These are phyloP conservation scores for Linurgus olivaceus DNA, from an alignment of 2,797 vertebrate species.

Conservation along the genomic window DNA sequence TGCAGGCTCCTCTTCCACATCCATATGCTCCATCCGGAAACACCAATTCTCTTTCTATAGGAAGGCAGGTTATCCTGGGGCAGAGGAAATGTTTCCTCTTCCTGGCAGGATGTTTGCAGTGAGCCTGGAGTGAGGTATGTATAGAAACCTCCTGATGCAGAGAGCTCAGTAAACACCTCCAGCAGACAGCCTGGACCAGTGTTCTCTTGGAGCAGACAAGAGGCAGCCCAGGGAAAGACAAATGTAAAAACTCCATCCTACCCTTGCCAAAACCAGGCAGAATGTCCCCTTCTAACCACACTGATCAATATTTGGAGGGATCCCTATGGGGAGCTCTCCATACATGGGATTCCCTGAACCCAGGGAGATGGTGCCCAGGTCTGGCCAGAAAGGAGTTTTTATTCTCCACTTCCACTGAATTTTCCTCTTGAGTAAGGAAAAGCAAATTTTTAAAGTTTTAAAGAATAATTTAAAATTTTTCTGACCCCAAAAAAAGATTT, in stretches of 20 bases:
- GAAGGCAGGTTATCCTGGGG: slow-evolving; percentile 64
- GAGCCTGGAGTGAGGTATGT: background rate
- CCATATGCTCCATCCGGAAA: slow-evolving; percentile 37
- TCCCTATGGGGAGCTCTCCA: background rate
- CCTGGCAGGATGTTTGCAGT: slow-evolving; percentile 52
- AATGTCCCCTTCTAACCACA: background rate
- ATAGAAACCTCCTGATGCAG: background rate
- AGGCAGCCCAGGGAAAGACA: background rate
- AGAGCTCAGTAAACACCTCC: background rate
- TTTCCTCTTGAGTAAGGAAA: background rate
- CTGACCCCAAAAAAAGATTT: background rate
- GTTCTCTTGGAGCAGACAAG: background rate
- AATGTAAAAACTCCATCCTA: background rate
- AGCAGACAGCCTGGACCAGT: background rate
- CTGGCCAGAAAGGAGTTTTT: background rate
- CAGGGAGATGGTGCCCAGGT: background rate
- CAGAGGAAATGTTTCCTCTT: slow-evolving; percentile 65
- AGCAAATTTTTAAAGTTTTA: background rate
- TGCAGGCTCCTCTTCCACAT: background rate
- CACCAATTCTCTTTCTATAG: slow-evolving; percentile 59
- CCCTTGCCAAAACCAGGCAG: background rate
- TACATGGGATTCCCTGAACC: background rate
- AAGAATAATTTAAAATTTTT: background rate
- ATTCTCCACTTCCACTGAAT: background rate
- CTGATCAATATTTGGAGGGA: background rate